These are phyloP conservation scores for Diuraphis noxia DNA, from an alignment of 1,140 invertebrate genomes.

Conservation along the genomic window DNA sequence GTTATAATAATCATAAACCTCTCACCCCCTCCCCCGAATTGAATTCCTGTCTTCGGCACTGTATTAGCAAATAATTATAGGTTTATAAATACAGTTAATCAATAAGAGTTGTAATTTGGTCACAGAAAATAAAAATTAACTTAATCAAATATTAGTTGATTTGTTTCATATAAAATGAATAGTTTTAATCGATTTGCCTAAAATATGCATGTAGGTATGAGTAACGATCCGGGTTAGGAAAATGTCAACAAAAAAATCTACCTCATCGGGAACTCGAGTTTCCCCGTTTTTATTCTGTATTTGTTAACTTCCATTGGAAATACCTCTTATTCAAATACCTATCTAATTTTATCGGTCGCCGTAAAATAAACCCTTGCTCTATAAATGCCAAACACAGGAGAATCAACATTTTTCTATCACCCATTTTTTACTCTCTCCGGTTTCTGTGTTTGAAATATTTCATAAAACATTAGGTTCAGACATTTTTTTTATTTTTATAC, in stretches of 20 bases:
- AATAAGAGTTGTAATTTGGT: not conserved
- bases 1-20: no score
- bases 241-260: not conserved
- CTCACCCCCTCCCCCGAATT: no score
- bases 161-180: not conserved
- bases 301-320: not conserved
- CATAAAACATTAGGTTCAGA: not conserved
- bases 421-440: not conserved
- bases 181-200: not conserved
- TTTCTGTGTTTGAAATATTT: not conserved
- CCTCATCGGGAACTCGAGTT: not conserved
- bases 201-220: not conserved
- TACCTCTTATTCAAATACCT: not conserved
- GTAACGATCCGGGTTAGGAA: not conserved
- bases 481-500: not conserved
- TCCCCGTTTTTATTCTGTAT: not conserved
- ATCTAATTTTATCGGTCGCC: not conserved
- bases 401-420: not conserved
- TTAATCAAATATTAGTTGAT: not conserved
- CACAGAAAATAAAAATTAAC: not conserved
- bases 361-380: not conserved
- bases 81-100: no score
- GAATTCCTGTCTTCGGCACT: no score
- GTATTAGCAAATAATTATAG: no score
- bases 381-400: not conserved